phyloP scores from a whole-genome alignment of 2,113 vertebrate genomes.

The Nerophis lumbriciformis region DNA sequence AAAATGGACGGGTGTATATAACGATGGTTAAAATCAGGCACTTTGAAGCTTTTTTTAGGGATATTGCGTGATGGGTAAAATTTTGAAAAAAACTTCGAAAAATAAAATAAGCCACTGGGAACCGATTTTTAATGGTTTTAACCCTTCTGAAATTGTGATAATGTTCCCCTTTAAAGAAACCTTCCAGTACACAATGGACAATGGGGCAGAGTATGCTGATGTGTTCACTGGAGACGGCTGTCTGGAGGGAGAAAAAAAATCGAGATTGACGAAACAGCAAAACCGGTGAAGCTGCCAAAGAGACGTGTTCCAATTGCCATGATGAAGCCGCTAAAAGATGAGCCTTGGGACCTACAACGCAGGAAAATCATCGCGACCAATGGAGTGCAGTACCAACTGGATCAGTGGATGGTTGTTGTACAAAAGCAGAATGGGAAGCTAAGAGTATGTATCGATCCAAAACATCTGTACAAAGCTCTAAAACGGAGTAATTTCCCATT shows the following conservation, averaged over 20 bases:
- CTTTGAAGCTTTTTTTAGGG: too few species aligned
- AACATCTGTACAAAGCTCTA: constrained; percentile 25
- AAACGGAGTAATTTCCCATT: constrained; percentile 24
- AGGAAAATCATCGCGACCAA: constrained; percentile 20
- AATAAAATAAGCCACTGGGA: too few species aligned
- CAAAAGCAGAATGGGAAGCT: constrained; percentile 21
- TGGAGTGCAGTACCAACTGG: constrained; percentile 25
- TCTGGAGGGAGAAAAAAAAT: too few species aligned
- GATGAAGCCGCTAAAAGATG: constrained; percentile 5
- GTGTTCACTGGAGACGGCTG: constrained; percentile 1
- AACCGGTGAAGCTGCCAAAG: too few species aligned
- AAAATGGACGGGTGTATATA: too few species aligned
- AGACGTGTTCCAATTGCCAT: not conserved
- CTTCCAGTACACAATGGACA: constrained; percentile 9
- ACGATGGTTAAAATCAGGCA: too few species aligned
- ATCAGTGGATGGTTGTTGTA: constrained; percentile 15
- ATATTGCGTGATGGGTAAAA: too few species aligned
- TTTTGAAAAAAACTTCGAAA: too few species aligned
- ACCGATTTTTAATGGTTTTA: too few species aligned
- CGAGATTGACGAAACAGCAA: too few species aligned
- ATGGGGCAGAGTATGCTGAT: constrained; percentile 7
- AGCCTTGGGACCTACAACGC: not conserved
- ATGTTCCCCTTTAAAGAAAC: too few species aligned
- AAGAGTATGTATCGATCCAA: constrained; percentile 25
- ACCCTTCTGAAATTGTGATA: too few species aligned